Evolutionary conservation across 2,797 vertebrate genomes (phyloP).

Genomic region (Erithacus rubecula): DNA sequence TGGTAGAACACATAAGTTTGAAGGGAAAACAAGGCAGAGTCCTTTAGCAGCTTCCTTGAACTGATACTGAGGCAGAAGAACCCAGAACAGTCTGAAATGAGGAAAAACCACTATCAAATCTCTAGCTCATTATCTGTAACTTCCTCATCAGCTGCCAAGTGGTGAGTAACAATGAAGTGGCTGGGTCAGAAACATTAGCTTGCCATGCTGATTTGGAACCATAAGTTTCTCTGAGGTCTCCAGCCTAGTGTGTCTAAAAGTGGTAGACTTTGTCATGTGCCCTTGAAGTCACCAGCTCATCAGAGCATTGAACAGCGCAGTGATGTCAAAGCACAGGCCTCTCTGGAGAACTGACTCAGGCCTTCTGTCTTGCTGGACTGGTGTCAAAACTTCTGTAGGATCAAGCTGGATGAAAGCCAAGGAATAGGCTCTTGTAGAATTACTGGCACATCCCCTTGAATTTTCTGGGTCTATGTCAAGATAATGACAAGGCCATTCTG

Average conservation of each 20-base stretch:
- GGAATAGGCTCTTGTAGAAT: constrained; percentile 60
- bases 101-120: not conserved
- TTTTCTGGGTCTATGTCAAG: constrained; percentile 69
- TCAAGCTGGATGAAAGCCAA: constrained; percentile 59
- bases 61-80: not conserved
- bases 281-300: constrained; percentile 44
- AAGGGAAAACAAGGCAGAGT: not conserved
- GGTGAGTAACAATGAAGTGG: not conserved
- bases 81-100: not conserved
- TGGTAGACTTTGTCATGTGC: constrained; percentile 6
- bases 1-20: not conserved
- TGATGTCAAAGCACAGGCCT: constrained; percentile 60
- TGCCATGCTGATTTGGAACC: not conserved
- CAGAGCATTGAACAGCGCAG: not conserved
- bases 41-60: not conserved
- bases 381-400: constrained; percentile 68
- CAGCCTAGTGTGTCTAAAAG: not conserved
- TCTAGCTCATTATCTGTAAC: not conserved
- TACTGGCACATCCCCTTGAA: constrained; percentile 62
- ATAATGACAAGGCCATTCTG: constrained; percentile 69
- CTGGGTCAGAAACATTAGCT: constrained; percentile 7
- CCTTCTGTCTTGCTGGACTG: constrained; percentile 67
- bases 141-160: constrained; percentile 22
- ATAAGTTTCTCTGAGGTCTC: constrained; percentile 8
- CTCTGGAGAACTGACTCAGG: constrained; percentile 60